Conservation (phyloP, 2,888 invertebrate genomes). For the Drosophila phalerata region DNA sequence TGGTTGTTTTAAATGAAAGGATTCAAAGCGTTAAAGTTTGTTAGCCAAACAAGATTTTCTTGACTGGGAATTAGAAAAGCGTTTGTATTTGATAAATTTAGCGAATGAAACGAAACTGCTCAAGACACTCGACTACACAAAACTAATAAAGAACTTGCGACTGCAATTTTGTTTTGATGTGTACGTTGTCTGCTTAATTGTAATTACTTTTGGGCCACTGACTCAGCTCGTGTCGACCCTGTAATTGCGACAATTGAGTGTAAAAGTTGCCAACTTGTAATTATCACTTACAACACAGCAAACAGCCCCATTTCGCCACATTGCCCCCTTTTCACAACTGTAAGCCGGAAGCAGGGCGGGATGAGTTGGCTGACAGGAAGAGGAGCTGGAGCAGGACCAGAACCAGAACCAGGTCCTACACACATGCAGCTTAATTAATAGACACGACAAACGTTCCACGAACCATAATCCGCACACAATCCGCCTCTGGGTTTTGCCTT, state of each 20-base stretch:
- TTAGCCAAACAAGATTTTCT: slow-evolving; percentile 49
- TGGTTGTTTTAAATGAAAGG: slow-evolving; percentile 71
- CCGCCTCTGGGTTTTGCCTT: slow-evolving; percentile 34
- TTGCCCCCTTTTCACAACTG: slow-evolving; percentile 16
- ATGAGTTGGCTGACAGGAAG: background rate
- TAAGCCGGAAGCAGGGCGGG: slow-evolving; percentile 21
- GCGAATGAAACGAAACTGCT: slow-evolving; percentile 22
- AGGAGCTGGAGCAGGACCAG: no score
- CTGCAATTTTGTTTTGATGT: slow-evolving; percentile 56
- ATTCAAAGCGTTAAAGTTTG: slow-evolving; percentile 72
- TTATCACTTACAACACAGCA: slow-evolving; percentile 73
- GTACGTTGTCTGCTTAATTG: slow-evolving; percentile 65
- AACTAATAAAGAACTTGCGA: slow-evolving; percentile 63
- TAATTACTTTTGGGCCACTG: slow-evolving; percentile 63
- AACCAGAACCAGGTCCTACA: slow-evolving; percentile 2
- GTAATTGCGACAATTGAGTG: slow-evolving; percentile 73
- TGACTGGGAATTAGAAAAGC: slow-evolving; percentile 55
- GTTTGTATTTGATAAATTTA: slow-evolving; percentile 67
- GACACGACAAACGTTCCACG: slow-evolving; percentile 69
- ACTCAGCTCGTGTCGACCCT: slow-evolving; percentile 46
- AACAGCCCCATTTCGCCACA: background rate
- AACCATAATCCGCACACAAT: slow-evolving; percentile 59
- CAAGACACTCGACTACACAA: slow-evolving; percentile 26
- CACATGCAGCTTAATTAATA: slow-evolving; percentile 78
- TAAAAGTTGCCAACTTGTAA: slow-evolving; percentile 79